Base-by-base conservation (phyloP, 1,140 invertebrate genomes). In the Heliconius hermathena region DNA sequence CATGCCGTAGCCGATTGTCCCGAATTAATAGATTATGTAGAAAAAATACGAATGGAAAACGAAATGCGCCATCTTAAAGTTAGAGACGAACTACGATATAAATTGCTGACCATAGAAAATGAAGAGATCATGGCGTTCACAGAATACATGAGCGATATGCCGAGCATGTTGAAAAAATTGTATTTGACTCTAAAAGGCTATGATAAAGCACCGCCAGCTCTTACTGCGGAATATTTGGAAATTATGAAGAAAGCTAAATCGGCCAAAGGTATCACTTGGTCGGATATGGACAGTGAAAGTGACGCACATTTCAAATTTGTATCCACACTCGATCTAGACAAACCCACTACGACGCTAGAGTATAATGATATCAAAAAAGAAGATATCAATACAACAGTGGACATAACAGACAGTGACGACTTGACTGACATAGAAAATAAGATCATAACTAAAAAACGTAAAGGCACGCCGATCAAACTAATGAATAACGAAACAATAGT, bases 221-320 rank as follows among this genome's bases (percentile, higher is more conserved):
- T 95, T 71, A 90, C 89, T 0, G 78, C 82, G 0, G 93, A 95
- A 74, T 95, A 95, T 76, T 73, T 91, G n/a, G 89, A 91, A 9
- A 85, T 95, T 0, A 94, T 95, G 86, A 94, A 90, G 71, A 94
- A 94, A 88, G 91, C 90, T 0, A 95, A 95, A 80, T 84, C 85
- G 0, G 90, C 92, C 11, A 91, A 90, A 84, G 86, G 87, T 0
- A 94, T 95, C 26, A 88, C 89, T 1, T 95, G 94, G 94, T 91
- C 88, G 0, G 92, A 94, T 57, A 83, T 85, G 49, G 84, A 89
- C 8, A 74, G 76, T n/a, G 85, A 88, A 36, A 82, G 57, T 20
- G 91, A 95, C 75, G 60, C 85, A 0, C 84, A 92, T 41, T 91
- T 93, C 77, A 93, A 91, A 82, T 93, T 89, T 73, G 85, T 95